Conservation (phyloP, 1,140 invertebrate species). For the Cydia strobilella region DNA sequence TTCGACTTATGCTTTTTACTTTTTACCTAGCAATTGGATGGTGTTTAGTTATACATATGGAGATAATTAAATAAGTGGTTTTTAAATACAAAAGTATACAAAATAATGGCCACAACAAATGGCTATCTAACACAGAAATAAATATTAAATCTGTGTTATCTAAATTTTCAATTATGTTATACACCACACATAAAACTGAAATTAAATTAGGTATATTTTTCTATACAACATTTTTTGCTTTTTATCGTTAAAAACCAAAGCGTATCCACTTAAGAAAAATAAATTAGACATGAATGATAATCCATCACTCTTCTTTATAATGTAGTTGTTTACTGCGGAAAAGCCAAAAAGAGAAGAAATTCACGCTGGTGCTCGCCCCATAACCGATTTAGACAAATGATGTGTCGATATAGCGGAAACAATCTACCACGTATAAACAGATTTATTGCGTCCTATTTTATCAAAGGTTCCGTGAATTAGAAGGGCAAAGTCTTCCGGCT, state of each 20-base stretch:
- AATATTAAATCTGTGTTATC: too few species aligned
- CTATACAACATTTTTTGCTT: background rate
- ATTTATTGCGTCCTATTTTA: conserved; percentile 13
- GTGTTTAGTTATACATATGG: too few species aligned
- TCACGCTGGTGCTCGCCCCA: background rate
- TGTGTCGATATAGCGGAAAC: conserved; percentile 14
- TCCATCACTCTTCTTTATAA: conserved; percentile 11
- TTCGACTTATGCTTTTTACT: too few species aligned
- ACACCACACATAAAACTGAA: too few species aligned
- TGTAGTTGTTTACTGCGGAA: conserved; percentile 3
- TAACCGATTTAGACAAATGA: conserved; percentile 21
- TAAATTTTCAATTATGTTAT: too few species aligned
- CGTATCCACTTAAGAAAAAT: background rate
- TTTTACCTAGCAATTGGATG: too few species aligned
- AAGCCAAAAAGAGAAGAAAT: conserved; percentile 16
- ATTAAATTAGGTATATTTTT: background rate
- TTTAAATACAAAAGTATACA: too few species aligned
- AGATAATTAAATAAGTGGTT: too few species aligned
- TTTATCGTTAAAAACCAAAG: conserved; percentile 21
- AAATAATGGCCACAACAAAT: too few species aligned
- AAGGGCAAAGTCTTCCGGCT: background rate
- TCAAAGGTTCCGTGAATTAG: conserved; percentile 2
- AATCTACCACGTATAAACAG: conserved; percentile 6
- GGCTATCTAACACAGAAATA: too few species aligned
- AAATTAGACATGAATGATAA: background rate